Evolutionary conservation across 2,797 vertebrate genomes (phyloP), one percentile per base, ranked within the genome.

Genomic region (Darevskia nairensis): DNA sequence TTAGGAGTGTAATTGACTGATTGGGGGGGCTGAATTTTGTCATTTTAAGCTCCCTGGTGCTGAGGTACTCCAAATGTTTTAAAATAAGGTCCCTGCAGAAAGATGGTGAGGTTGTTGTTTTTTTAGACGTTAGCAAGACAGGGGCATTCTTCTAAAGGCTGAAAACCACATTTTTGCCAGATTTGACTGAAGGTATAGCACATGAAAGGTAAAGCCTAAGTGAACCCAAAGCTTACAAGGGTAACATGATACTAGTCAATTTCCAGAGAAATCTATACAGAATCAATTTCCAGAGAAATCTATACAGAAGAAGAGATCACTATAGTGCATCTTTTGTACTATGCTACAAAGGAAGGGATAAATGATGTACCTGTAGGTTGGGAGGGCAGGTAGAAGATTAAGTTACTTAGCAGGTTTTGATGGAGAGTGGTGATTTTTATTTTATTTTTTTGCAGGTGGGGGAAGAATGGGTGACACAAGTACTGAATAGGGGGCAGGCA

Each of bases 1-100:
- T 4, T 80, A 84, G 84, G 39, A 39, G 6, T 82, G 76, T 81
- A 90, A 86, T 85, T 35, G 75, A 84, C 3, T 25, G 3, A 2
- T 8, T 35, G 35, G 13, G 4, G n/a, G 25, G 4, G 5, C 11
- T 39, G 13, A 32, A 77, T 29, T 69, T 35, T 69, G 41, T 15
- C 15, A 13, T 50, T 23, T 21, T 50, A 32, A 68, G 61, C 68
- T 72, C 27, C 77, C 71, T 64, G n/a, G 8, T 11, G 2, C 25
- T 39, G 32, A 59, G 46, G 27, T 61, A 29, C 6, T 32, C 61
- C 6, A 75, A 81, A 64, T 46, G 35, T 27, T 79, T 88, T 84
- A n/a, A 69, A 39, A 83, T n/a, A 19, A 55, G 32, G 68, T 72
- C 21, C 23, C 19, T 61, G 27, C 19, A 79, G 75, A 79, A 79